Percentiles rank a stretch among this genome's conserved stretches.
Conservation (phyloP, 1,140 invertebrate genomes). For the Scaptomyza montana region DNA sequence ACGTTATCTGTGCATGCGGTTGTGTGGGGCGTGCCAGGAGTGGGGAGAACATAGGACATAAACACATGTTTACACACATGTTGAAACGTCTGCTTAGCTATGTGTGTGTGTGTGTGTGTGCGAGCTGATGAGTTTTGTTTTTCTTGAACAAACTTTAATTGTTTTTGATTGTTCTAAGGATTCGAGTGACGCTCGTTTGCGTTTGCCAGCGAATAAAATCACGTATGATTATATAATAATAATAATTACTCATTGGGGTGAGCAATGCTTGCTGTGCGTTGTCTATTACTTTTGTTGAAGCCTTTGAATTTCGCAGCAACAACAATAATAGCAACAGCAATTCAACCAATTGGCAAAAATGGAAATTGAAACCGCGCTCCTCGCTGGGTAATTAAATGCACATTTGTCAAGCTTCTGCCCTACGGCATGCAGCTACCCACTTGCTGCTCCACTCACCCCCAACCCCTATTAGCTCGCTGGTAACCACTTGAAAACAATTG, state of each 20-base stretch:
- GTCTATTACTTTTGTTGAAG: slow-evolving; percentile 57
- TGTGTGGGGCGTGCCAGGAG: slow-evolving; percentile 2
- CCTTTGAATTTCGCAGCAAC: slow-evolving; percentile 56
- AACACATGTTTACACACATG: slow-evolving; percentile 65
- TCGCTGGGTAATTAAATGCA: slow-evolving; percentile 70
- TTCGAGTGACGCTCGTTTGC: slow-evolving; percentile 71
- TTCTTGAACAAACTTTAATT: slow-evolving; percentile 81
- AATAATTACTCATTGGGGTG: background rate
- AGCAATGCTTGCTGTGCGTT: background rate
- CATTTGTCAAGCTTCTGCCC: slow-evolving; percentile 69
- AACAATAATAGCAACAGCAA: slow-evolving; percentile 36
- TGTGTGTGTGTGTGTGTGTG: slow-evolving; percentile 36
- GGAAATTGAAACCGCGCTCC: slow-evolving; percentile 32
- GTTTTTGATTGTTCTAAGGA: slow-evolving; percentile 80
- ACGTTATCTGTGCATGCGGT: slow-evolving; percentile 62
- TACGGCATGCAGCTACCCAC: slow-evolving; percentile 6
- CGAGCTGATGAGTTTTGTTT: slow-evolving; percentile 76
- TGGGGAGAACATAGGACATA: slow-evolving; percentile 13
- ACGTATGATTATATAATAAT: slow-evolving; percentile 8
- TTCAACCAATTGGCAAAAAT: slow-evolving; percentile 36
- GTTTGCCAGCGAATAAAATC: slow-evolving; percentile 36
- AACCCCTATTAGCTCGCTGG: background rate
- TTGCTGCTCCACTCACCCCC: background rate
- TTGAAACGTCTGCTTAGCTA: slow-evolving; percentile 26
- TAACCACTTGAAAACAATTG: slow-evolving; percentile 53